Percentiles rank a stretch among this genome's conserved stretches.
phyloP scores from a whole-genome alignment of 2,888 invertebrate species.

The Tinea semifulvella region DNA sequence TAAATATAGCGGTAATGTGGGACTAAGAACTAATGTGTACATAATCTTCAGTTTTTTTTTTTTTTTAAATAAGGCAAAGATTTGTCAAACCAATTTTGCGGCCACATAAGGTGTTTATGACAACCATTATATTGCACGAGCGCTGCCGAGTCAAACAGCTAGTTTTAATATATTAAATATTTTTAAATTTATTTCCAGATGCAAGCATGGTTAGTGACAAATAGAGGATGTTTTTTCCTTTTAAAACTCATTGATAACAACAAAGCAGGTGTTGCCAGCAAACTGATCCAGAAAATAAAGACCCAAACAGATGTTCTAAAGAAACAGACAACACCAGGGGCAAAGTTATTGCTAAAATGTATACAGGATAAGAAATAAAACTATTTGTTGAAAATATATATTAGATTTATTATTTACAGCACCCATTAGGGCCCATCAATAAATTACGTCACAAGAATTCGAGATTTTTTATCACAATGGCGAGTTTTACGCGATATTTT shows the following conservation, averaged over 20 bases:
- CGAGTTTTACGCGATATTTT: too few species aligned
- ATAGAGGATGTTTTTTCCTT: slow-evolving; percentile 81
- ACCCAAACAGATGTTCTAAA: slow-evolving; percentile 51
- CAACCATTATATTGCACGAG: too few species aligned
- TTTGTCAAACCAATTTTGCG: too few species aligned
- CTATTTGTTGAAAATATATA: slow-evolving; percentile 8
- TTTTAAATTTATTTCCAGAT: slow-evolving; percentile 50
- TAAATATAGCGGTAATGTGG: too few species aligned
- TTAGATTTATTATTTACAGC: slow-evolving; percentile 8
- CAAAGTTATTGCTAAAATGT: slow-evolving; percentile 64
- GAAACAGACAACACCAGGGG: slow-evolving; percentile 65
- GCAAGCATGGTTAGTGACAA: slow-evolving; percentile 72
- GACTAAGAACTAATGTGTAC: too few species aligned
- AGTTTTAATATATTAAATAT: neutral
- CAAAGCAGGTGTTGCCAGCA: slow-evolving; percentile 39
- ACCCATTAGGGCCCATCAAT: too few species aligned
- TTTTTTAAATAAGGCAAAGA: too few species aligned
- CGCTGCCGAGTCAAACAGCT: too few species aligned
- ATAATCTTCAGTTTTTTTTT: too few species aligned
- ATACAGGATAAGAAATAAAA: neutral
- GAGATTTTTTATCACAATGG: too few species aligned
- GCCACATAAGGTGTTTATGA: too few species aligned
- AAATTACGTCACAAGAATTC: too few species aligned
- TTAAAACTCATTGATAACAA: slow-evolving; percentile 73
- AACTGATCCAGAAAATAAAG: slow-evolving; percentile 58